Base-by-base conservation (phyloP, 2,113 vertebrate genomes). In the Dipodomys merriami region DNA sequence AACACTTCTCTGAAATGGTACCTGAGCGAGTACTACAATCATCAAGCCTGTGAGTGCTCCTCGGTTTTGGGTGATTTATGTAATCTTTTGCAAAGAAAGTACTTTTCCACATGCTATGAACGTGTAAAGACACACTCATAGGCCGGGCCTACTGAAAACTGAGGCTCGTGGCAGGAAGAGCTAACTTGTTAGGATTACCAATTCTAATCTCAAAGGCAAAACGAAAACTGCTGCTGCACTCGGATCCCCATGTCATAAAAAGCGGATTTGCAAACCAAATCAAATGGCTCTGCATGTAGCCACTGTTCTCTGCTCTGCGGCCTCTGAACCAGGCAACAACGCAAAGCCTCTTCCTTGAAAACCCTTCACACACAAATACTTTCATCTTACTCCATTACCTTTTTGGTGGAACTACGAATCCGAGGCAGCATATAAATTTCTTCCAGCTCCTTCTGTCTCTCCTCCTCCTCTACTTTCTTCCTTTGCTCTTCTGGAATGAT, bases 371-470 rank as follows among this genome's bases (percentile, higher is more conserved):
- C 0, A 4, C 29, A n/a, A 30, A 2, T 15, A 35, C 35, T 67
- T 30, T 7, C 44, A 13, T 57, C 69, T 85, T 76, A 13, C 18
- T 80, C 3, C 5, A 18, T 92, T 96, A 99, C 99, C 99, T 99
- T 99, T 97, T 99, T 99, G 80, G 99, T 99, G 0, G 99, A 99
- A 96, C 99, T 99, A 91, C 99, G 98, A 96, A 99, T 99, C 86
- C 99, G 98, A 53, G 99, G 99, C 94, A 99, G 97, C 99, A 99
- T 99, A 91, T 99, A 99, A 95, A 99, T 99, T 94, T 99, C 99
- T 62, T 99, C 99, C 97, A 99, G 98, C 96, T 99, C 99, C 91
- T 99, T 99, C 97, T 99, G 99, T 71, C 99, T 98, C 95, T 99
- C 99, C 94, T 99, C 99, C 86, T 99, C 99, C 95, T 99, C 99